Percentiles rank a stretch among this genome's conserved stretches.
These are phyloP conservation scores for Caloenas nicobarica DNA, from an alignment of 2,113 vertebrate genomes.

Conservation along the genomic window DNA sequence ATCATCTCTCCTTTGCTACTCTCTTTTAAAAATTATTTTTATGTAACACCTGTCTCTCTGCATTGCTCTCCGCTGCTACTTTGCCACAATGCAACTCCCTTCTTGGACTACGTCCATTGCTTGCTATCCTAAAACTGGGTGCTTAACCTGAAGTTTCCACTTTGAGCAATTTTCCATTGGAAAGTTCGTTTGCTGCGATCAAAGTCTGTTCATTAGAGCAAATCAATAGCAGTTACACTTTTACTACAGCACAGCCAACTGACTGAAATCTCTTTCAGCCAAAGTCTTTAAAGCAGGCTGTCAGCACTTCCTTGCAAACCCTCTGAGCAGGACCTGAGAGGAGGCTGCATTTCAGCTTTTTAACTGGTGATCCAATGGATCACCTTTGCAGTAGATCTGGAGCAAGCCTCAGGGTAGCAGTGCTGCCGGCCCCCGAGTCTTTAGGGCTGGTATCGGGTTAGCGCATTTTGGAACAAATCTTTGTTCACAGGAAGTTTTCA, in stretches of 20 bases:
- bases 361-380: neutral
- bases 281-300: neutral
- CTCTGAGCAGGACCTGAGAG: neutral
- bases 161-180: constrained; percentile 7
- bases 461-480: neutral
- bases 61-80: neutral
- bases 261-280: neutral
- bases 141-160: neutral
- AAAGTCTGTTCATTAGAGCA: neutral
- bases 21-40: neutral
- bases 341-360: neutral
- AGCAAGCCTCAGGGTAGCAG: neutral
- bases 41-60: neutral
- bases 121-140: neutral
- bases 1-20: neutral
- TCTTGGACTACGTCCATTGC: neutral
- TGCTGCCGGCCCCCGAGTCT: neutral
- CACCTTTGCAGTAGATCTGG: neutral
- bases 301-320: neutral
- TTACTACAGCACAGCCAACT: neutral
- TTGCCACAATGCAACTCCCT: neutral
- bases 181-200: neutral
- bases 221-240: constrained; percentile 1
- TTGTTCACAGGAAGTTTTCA: neutral
- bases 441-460: neutral